Percentiles rank a stretch among this genome's conserved stretches.
Evolutionary conservation across 1,140 invertebrate species (phyloP).

Genomic region (Drosophila oshimai): DNA sequence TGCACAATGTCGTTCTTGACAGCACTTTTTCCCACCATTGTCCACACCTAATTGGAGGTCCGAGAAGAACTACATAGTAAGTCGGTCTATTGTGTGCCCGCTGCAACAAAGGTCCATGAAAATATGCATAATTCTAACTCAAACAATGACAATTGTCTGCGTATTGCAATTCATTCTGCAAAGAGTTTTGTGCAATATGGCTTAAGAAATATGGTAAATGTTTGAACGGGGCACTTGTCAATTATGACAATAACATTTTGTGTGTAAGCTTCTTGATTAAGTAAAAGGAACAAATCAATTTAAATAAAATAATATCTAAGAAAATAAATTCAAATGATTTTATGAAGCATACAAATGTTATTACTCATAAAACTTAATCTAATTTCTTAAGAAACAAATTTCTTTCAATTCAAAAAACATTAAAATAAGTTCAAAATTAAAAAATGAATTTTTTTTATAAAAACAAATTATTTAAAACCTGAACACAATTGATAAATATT

Average conservation of each 20-base stretch:
- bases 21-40: slow-evolving; percentile 48
- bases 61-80: slow-evolving; percentile 30
- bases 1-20: slow-evolving; percentile 58
- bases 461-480: too few species aligned
- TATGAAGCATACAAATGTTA: too few species aligned
- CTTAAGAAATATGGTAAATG: slow-evolving; percentile 9
- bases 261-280: too few species aligned
- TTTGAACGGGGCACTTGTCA: neutral
- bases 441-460: too few species aligned
- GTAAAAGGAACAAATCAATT: too few species aligned
- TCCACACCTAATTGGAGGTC: slow-evolving; percentile 47
- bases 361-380: too few species aligned
- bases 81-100: slow-evolving; percentile 28
- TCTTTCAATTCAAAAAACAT: too few species aligned
- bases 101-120: slow-evolving; percentile 28
- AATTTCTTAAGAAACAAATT: too few species aligned
- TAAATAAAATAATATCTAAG: neutral
- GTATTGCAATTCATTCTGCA: slow-evolving; percentile 15
- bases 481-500: too few species aligned
- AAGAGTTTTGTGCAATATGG: slow-evolving; percentile 15
- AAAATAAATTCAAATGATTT: too few species aligned
- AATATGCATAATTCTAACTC: slow-evolving; percentile 46
- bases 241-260: neutral
- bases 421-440: too few species aligned
- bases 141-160: slow-evolving; percentile 52